A percentile compares a stretch with the other conserved stretches of the same genome.
Conservation (phyloP, 2,888 invertebrate genomes). For the Clunio marinus region DNA sequence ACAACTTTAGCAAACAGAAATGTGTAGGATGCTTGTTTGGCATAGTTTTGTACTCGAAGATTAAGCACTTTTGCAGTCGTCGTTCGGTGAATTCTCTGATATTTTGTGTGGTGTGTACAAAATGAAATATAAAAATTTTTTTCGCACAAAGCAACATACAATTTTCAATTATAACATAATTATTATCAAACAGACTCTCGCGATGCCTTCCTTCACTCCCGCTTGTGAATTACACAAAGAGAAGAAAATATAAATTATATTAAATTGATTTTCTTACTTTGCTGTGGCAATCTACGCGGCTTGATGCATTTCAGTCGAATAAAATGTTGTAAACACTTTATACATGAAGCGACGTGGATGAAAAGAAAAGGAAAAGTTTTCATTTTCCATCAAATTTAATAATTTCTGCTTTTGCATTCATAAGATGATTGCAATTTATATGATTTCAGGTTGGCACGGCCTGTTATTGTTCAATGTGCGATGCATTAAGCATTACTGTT, state of each 20-base stretch:
- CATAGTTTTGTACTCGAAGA: background rate
- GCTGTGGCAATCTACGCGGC: background rate
- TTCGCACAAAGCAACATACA: slow-evolving; percentile 26
- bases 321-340: background rate
- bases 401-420: background rate
- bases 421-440: slow-evolving; percentile 3
- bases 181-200: slow-evolving; percentile 15
- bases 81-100: background rate
- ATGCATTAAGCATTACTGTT: background rate
- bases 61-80: background rate
- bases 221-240: background rate
- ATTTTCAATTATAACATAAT: slow-evolving; percentile 35
- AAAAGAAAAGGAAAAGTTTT: background rate
- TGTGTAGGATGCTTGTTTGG: background rate
- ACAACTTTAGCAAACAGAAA: background rate
- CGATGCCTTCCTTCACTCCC: background rate
- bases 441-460: background rate
- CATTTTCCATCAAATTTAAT: slow-evolving; percentile 13
- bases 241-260: slow-evolving; percentile 22
- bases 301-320: background rate
- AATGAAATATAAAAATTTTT: slow-evolving; percentile 4
- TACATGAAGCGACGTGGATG: background rate
- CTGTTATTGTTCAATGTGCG: background rate
- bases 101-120: background rate
- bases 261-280: slow-evolving; percentile 16